Evolutionary conservation across 2,888 invertebrate genomes (phyloP), one percentile per base, ranked within the genome.

Genomic region (Drosophila kambysellisi): DNA sequence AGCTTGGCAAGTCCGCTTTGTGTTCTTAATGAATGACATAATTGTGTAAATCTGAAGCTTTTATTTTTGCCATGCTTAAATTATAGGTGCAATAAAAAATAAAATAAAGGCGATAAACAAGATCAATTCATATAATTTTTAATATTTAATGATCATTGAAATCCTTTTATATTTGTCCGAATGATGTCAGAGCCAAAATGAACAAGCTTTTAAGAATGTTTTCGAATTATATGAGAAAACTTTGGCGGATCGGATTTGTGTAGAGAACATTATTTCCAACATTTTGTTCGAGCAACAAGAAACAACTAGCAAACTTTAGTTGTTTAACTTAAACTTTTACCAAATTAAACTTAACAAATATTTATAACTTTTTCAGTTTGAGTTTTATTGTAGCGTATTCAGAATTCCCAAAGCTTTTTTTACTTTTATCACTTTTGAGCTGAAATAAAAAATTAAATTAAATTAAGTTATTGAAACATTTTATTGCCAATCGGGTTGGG

Each of bases 391-490:
- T 33, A 70, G 70, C 7, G 83, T 66, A 80, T 77, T 63, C 68
- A 39, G 9, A 58, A 64, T 76, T 74, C 71, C 56, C 41, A 29
- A 64, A 51, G 41, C 29, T 20, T n/a, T 64, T 35, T 43, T 9
- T 11, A 4, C 3, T 48, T 57, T 70, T 50, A 39, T 32, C 48
- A 53, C 17, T 68, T 74, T 66, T 56, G 30, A 69, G 57, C 33
- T 48, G 66, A 50, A 48, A 60, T 54, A 62, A 72, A 62, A 75
- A 81, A 77, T 76, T 65, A 64, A 80, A 84, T 84, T 74, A 76
- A 88, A 83, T 90, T 81, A 73, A 88, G 83, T 86, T 82, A 86
- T 81, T 79, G 82, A 72, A 64, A 73, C 71, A 82, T 90, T 86
- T 86, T 76, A 88, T 81, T 70, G 63, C 51, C 66, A 53, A 20